Evolutionary conservation across 2,888 invertebrate genomes (phyloP).

Genomic region (Phengaris alcon): DNA sequence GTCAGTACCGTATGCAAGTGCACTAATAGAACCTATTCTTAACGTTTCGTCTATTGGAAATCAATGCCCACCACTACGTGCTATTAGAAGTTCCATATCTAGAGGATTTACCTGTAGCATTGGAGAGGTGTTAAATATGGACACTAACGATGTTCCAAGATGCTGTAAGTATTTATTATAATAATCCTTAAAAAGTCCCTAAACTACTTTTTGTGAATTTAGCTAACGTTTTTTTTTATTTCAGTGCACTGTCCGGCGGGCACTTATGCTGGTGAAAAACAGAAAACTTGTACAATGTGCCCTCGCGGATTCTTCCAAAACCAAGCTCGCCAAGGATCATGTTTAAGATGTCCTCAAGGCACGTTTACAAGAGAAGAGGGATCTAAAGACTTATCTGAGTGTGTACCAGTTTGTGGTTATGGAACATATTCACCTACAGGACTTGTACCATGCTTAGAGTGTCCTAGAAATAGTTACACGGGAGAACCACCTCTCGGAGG

Average conservation of each 20-base stretch:
- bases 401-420: slow-evolving; percentile 96
- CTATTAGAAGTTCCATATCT: slow-evolving; percentile 88
- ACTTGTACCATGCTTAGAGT: slow-evolving; percentile 94
- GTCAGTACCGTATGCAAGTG: slow-evolving; percentile 94
- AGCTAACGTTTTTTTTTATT: slow-evolving; percentile 33
- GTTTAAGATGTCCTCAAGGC: slow-evolving; percentile 93
- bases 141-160: slow-evolving; percentile 93
- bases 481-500: slow-evolving; percentile 93
- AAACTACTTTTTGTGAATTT: slow-evolving; percentile 17
- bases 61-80: slow-evolving; percentile 94
- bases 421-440: slow-evolving; percentile 98
- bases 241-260: slow-evolving; percentile 97
- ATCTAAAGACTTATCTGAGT: slow-evolving; percentile 90
- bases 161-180: slow-evolving; percentile 84
- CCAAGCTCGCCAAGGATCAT: slow-evolving; percentile 92
- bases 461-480: slow-evolving; percentile 94
- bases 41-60: slow-evolving; percentile 94
- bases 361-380: slow-evolving; percentile 95
- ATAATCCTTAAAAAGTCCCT: neutral
- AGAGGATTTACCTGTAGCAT: slow-evolving; percentile 96
- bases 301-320: slow-evolving; percentile 96
- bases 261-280: slow-evolving; percentile 93
- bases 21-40: slow-evolving; percentile 91
- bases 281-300: slow-evolving; percentile 94
- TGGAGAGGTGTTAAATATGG: slow-evolving; percentile 96